These are phyloP conservation scores for Neocloeon triangulifer DNA, from an alignment of 1,140 invertebrate genomes.

Conservation along the genomic window DNA sequence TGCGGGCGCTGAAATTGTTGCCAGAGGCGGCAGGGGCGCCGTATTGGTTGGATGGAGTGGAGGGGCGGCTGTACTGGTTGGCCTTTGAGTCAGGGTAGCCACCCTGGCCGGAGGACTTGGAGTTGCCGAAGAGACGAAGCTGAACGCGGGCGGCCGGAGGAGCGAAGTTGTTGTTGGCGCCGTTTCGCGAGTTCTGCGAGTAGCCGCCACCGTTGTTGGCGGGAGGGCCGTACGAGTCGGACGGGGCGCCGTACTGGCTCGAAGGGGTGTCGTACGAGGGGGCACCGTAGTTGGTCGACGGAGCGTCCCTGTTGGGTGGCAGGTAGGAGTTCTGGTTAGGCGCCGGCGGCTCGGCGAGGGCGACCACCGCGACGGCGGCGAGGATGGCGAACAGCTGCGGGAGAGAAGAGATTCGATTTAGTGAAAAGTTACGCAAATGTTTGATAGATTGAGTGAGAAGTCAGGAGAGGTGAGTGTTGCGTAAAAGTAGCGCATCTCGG, in stretches of 20 bases:
- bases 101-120: neutral
- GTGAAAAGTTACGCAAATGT: no score
- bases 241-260: conserved; percentile 15
- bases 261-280: conserved; percentile 9
- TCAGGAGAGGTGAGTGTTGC: no score
- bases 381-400: neutral
- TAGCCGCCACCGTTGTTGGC: neutral
- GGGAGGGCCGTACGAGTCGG: neutral
- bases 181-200: no score
- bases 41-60: conserved; percentile 3
- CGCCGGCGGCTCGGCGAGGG: conserved; percentile 1
- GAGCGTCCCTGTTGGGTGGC: conserved; percentile 18
- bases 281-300: conserved; percentile 7
- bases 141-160: neutral
- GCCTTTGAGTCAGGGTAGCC: neutral
- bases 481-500: no score
- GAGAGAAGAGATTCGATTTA: no score
- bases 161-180: neutral
- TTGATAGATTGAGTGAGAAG: no score
- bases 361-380: neutral
- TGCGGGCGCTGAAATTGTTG: neutral
- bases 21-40: neutral
- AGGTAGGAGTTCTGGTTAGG: conserved; percentile 16
- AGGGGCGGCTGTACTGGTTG: neutral
- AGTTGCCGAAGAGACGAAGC: no score